Evolutionary conservation across 2,888 invertebrate species (phyloP), one percentile per base, ranked within the genome.

Genomic region (Lasioglossum malachurum): DNA sequence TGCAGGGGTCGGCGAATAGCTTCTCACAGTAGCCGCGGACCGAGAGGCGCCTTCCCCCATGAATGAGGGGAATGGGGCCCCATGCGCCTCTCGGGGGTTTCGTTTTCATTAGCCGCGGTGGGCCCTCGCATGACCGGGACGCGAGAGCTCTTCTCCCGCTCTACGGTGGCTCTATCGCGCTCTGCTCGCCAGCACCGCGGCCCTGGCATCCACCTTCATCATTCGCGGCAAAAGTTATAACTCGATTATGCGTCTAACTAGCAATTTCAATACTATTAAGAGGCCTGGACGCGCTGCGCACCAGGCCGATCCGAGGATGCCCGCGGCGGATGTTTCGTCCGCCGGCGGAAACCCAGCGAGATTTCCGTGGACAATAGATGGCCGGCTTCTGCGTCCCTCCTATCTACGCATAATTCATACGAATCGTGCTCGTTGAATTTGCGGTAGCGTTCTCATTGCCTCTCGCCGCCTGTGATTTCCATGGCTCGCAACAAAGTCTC

Each of bases 181-280:
- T 57, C 57, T 57, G n/a, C 57, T 57, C n/a, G n/a, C 57, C n/a
- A 57, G 71, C 64, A 41, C 73, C 57, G 76, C 67, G 83, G 72
- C 74, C 84, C 57, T 80, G 85, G 87, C 80, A 91, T 92, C 88
- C 88, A 88, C 88, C 92, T 90, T 91, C 92, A 92, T 93, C 92
- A 92, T 93, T 92, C 91, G 84, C 91, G 89, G 93, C 92, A 94
- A 94, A 94, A 94, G 91, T 94, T 94, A 91, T 94, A 94, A 94
- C 93, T 95, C 94, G 94, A 95, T 95, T 95, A 95, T 92, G 91
- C 93, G 91, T 93, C 93, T 93, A 94, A 94, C 94, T 93, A 93
- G 94, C 93, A 94, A 95, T 94, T 94, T 94, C 94, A 93, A 94
- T 94, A 94, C 93, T 93, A 94, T 94, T 94, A 94, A 94, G 93